These are phyloP conservation scores for Antheraea mylitta DNA, from an alignment of 1,140 invertebrate genomes.

Conservation along the genomic window DNA sequence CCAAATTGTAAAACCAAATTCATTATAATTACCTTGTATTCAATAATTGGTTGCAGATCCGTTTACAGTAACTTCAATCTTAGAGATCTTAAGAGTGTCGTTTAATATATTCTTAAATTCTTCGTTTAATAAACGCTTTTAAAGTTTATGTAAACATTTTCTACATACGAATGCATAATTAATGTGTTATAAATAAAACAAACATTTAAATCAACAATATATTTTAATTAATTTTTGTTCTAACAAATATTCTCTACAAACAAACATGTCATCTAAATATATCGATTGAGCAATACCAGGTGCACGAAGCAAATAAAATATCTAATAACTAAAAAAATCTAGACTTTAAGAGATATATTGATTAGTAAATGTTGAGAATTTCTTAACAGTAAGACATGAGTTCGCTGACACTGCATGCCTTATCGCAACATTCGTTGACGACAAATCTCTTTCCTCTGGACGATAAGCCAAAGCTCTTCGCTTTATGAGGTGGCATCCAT, in stretches of 20 bases:
- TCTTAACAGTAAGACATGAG: conserved; percentile 48
- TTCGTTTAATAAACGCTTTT: too few species aligned
- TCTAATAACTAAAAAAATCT: background rate
- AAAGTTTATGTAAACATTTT: too few species aligned
- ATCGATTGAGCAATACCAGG: background rate
- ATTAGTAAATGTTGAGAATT: background rate
- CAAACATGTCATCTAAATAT: background rate
- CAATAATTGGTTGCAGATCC: too few species aligned
- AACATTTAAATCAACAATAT: background rate
- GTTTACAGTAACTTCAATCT: too few species aligned
- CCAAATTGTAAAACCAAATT: too few species aligned
- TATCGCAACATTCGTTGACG: conserved; percentile 66
- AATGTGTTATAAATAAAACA: background rate
- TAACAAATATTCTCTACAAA: background rate
- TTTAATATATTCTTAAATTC: too few species aligned
- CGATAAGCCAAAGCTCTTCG: conserved; percentile 32
- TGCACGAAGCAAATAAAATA: background rate
- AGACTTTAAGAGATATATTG: background rate
- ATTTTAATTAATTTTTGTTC: background rate
- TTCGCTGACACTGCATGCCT: conserved; percentile 56
- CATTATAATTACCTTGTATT: too few species aligned
- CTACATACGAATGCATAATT: too few species aligned
- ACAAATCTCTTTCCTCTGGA: conserved; percentile 49
- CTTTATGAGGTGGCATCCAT: conserved; percentile 42
- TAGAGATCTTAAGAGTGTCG: too few species aligned